A percentile compares a stretch with the other conserved stretches of the same genome.
Evolutionary conservation across 53 echinoderm and acorn worm genomes (phyloP).

Genomic region (Hippasteria phrygiana): DNA sequence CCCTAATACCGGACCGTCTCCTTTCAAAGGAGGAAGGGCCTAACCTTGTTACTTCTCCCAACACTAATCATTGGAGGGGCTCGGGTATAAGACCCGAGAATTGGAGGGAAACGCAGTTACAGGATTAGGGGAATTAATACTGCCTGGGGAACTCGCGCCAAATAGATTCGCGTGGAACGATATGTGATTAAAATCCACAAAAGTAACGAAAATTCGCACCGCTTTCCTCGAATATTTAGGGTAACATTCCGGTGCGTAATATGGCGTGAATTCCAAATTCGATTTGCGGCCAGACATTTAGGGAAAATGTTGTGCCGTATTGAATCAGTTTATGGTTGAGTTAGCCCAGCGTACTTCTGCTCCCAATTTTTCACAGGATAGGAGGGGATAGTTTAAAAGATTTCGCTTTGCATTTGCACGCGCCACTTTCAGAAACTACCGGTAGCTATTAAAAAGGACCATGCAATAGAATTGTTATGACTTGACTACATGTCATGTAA

Average conservation of each 20-base stretch:
- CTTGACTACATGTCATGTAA: too few relatives aligned
- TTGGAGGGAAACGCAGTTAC: neutral
- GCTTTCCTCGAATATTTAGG: slow-evolving; percentile 34
- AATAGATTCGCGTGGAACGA: slow-evolving; percentile 7
- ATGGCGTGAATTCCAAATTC: slow-evolving; percentile 46
- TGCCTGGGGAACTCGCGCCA: slow-evolving; percentile 14
- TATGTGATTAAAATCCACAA: slow-evolving; percentile 46
- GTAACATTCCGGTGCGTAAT: slow-evolving; percentile 40
- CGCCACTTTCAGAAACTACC: too few relatives aligned
- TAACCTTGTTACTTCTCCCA: neutral
- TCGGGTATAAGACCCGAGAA: neutral
- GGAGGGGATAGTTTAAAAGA: neutral
- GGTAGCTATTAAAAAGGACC: too few relatives aligned
- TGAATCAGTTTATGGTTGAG: slow-evolving; percentile 19
- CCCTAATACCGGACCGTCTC: neutral
- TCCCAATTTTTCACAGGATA: neutral
- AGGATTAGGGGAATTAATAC: neutral
- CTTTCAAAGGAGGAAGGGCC: neutral
- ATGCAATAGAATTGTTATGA: too few relatives aligned
- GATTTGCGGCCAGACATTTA: slow-evolving; percentile 25
- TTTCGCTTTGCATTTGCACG: too few relatives aligned
- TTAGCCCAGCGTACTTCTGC: neutral
- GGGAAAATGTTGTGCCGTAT: slow-evolving; percentile 23
- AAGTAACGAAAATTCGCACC: slow-evolving; percentile 38
- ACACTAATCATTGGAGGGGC: slow-evolving; percentile 32